Evolutionary conservation across 2,888 invertebrate species (phyloP).

Genomic region (Mantis religiosa): DNA sequence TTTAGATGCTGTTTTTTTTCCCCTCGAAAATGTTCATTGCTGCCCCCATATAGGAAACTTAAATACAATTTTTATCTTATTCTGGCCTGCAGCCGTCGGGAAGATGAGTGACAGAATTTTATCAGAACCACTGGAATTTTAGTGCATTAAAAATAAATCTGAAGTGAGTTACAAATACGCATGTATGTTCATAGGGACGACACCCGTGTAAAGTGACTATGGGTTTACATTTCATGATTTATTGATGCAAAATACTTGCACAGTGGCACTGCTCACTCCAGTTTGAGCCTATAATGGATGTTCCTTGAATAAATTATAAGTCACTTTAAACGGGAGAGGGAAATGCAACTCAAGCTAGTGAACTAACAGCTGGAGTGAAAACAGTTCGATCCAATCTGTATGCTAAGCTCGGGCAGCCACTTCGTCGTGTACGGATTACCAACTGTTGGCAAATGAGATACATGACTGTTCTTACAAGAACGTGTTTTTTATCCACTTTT

Average conservation of each 20-base stretch:
- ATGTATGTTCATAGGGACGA: background rate
- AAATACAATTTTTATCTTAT: no score
- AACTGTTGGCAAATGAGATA: no score
- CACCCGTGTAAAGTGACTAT: background rate
- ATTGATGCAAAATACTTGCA: constrained; percentile 1
- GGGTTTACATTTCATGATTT: background rate
- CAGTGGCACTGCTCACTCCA: background rate
- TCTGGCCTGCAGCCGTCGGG: no score
- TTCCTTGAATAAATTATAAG: constrained; percentile 14
- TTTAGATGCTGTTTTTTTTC: no score
- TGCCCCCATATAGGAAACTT: no score
- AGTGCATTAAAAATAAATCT: no score
- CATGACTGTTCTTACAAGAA: no score
- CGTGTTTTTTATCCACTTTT: no score
- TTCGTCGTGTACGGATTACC: background rate
- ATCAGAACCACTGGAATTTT: no score
- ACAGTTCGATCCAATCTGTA: constrained; percentile 9
- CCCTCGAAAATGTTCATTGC: no score
- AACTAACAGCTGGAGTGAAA: background rate
- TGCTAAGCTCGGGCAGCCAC: background rate
- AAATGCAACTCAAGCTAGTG: background rate
- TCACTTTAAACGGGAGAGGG: constrained; percentile 5
- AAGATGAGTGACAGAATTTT: no score
- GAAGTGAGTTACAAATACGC: background rate
- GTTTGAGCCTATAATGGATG: constrained; percentile 15